Base-by-base conservation (phyloP, 2,888 invertebrate genomes). In the Melieria omissa region DNA sequence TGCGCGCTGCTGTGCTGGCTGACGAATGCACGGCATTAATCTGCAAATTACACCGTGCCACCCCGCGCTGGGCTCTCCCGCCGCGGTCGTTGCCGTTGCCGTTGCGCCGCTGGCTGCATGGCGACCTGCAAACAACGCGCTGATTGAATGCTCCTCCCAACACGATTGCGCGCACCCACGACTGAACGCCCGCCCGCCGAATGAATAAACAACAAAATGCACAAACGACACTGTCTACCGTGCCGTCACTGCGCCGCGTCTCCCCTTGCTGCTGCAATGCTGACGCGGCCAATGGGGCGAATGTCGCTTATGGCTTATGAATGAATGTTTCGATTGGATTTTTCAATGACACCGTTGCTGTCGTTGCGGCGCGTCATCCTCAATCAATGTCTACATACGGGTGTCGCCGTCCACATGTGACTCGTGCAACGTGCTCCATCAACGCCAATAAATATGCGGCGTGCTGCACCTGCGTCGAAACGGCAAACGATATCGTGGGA, bases 11-110 rank as follows among this genome's bases (percentile, higher is more conserved):
- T 44, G n/a, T 62, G 47, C 54, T 65, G 67, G 49, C 68, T 63
- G 61, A 73, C 71, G 58, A 71, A 74, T 74, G 70, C 64, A 60
- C 66, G 54, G 57, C 62, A 71, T 71, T 71, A 66, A 71, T 71
- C 71, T 71, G 66, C 9, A 66, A 71, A 71, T 65, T 71, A 65
- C 62, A 62, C 57, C 29, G 12, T 64, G 64, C 52, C 54, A 64
- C 64, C 64, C 52, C 29, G 57, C 29, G 29, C 9, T 57, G 14
- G 57, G 9, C 14, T 52, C 14, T 52, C 14, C 5, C 45, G 10
- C 10, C 52, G 49, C 10, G 52, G n/a, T 41, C 61, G 66, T 14
- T 42, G 14, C 52, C 14, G 29, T 12, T 57, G 14, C 52, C 14
- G 29, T 12, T 57, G 16, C 16, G 64, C 12, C 52, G 8, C n/a